Evolutionary conservation across 2,888 invertebrate genomes (phyloP).

Genomic region (Melanargia galathea): DNA sequence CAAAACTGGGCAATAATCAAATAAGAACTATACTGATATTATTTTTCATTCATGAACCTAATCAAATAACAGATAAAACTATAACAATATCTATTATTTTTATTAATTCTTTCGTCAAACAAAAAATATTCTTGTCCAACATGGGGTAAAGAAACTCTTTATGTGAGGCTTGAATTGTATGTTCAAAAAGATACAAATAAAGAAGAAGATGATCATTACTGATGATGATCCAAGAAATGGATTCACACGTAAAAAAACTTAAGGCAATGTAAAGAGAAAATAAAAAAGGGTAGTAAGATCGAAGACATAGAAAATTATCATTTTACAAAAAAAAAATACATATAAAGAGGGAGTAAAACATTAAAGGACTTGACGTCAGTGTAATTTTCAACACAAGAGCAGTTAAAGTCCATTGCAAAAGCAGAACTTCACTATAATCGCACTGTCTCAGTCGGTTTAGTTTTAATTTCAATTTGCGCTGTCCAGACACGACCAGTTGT

Average conservation of each 20-base stretch:
- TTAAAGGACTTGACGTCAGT: too few relatives aligned
- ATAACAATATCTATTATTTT: not conserved
- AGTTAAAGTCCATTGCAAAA: conserved; percentile 54
- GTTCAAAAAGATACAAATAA: too few relatives aligned
- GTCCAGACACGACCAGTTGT: conserved; percentile 69
- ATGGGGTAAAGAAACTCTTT: too few relatives aligned
- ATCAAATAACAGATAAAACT: not conserved
- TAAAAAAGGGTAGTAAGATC: too few relatives aligned
- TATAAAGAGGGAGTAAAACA: too few relatives aligned
- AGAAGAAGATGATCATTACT: too few relatives aligned
- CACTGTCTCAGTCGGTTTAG: conserved; percentile 61
- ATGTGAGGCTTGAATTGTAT: too few relatives aligned
- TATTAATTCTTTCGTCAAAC: not conserved
- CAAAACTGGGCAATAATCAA: conserved; percentile 53
- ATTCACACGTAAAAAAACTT: too few relatives aligned
- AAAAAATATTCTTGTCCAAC: too few relatives aligned
- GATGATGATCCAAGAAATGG: too few relatives aligned
- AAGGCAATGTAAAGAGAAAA: too few relatives aligned
- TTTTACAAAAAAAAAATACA: not conserved
- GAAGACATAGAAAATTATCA: not conserved
- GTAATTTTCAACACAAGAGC: not conserved
- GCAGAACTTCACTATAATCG: conserved; percentile 62
- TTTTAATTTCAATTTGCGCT: conserved; percentile 76
- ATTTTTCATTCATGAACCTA: not conserved
- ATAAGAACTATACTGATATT: conserved; percentile 35